Conservation (phyloP, 2,113 vertebrate genomes). For the Bolborhynchus lineola region DNA sequence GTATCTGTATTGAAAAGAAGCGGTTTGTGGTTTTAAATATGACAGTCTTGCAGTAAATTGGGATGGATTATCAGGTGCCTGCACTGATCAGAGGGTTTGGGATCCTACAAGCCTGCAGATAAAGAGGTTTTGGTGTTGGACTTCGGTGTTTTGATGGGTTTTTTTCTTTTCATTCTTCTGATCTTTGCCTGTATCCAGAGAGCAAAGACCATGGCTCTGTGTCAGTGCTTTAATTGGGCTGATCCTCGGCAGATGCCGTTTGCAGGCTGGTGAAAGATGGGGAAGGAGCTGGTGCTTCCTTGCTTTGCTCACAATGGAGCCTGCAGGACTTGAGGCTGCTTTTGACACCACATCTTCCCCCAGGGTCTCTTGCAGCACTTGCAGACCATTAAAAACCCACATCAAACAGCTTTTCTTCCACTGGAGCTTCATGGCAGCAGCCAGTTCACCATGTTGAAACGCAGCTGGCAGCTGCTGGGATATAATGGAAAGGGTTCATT, state of each 20-base stretch:
- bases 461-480: background rate
- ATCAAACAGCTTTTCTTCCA: background rate
- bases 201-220: rapidly evolving
- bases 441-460: background rate
- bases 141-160: background rate
- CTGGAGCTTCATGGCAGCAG: background rate
- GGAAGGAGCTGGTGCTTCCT: background rate
- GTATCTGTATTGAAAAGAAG: too few relatives aligned
- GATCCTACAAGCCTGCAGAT: background rate
- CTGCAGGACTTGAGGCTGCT: background rate
- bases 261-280: background rate
- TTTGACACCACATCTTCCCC: background rate
- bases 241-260: background rate
- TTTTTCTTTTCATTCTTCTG: background rate
- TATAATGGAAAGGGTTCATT: background rate
- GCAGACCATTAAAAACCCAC: background rate
- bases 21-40: background rate
- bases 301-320: background rate
- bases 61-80: background rate
- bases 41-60: background rate
- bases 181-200: background rate
- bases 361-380: background rate
- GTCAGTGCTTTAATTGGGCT: background rate
- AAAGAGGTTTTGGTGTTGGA: background rate
- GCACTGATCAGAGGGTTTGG: background rate